phyloP scores from a whole-genome alignment of 2,888 invertebrate genomes.

The Leucania comma region DNA sequence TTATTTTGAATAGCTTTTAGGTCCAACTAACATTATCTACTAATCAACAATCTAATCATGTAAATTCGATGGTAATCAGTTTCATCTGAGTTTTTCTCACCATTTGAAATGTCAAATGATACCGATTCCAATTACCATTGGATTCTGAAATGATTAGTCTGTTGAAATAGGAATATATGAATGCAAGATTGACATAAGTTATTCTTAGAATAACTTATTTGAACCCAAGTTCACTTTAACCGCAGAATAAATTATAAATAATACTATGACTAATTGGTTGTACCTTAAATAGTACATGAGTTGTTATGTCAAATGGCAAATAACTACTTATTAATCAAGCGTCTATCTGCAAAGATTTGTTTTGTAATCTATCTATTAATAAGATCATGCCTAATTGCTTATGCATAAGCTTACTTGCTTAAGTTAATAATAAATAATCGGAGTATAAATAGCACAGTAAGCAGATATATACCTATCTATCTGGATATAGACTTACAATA shows the following conservation, averaged over 20 bases:
- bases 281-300: constrained; percentile 17
- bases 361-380: constrained; percentile 38
- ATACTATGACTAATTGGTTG: constrained; percentile 31
- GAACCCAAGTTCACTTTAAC: constrained; percentile 37
- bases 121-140: constrained; percentile 48
- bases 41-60: constrained; percentile 42
- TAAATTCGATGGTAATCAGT: constrained; percentile 46
- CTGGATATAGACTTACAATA: background rate
- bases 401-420: constrained; percentile 8
- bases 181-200: constrained; percentile 46
- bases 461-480: background rate
- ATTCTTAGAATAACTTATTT: constrained; percentile 49
- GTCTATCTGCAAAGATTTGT: constrained; percentile 32
- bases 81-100: constrained; percentile 42
- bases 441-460: constrained; percentile 10
- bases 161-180: constrained; percentile 54
- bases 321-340: constrained; percentile 41
- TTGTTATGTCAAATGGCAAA: constrained; percentile 28
- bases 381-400: constrained; percentile 17
- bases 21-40: constrained; percentile 13
- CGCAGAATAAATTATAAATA: constrained; percentile 37
- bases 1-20: constrained; percentile 36
- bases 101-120: constrained; percentile 57
- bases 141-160: constrained; percentile 44
- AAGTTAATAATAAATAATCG: constrained; percentile 23